These are phyloP conservation scores for Anoncus sp. DNA, from an alignment of 2,888 invertebrate species.

Conservation along the genomic window DNA sequence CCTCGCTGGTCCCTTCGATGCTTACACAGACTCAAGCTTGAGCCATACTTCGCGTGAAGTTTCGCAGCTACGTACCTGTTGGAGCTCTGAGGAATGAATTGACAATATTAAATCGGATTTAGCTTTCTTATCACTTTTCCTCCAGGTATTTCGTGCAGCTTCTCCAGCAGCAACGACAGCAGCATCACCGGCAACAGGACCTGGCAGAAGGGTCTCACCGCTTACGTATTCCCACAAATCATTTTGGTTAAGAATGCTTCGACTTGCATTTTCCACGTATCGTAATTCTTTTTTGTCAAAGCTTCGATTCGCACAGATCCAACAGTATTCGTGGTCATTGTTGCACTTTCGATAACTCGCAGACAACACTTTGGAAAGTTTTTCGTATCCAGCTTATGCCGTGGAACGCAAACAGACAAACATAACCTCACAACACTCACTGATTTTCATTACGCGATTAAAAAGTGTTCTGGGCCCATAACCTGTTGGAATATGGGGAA, in stretches of 20 bases:
- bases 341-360: neutral
- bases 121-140: constrained; percentile 27
- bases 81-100: neutral
- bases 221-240: constrained; percentile 28
- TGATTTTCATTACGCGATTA: neutral
- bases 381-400: too few relatives aligned
- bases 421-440: constrained; percentile 21
- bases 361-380: neutral
- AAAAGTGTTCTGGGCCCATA: constrained; percentile 12
- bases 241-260: constrained; percentile 29
- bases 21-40: neutral
- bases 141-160: neutral
- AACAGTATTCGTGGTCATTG: too few relatives aligned
- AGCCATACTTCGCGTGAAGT: neutral
- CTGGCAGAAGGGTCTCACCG: neutral
- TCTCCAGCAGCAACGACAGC: neutral
- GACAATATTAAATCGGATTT: neutral
- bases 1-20: neutral
- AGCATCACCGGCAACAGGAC: neutral
- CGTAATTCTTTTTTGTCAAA: constrained; percentile 17
- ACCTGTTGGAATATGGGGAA: constrained; percentile 8
- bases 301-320: constrained; percentile 1
- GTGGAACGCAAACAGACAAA: too few relatives aligned
- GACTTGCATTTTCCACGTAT: constrained; percentile 35
- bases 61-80: neutral